phyloP scores from a whole-genome alignment of 2,888 invertebrate genomes.

The Amphipoea lucens region DNA sequence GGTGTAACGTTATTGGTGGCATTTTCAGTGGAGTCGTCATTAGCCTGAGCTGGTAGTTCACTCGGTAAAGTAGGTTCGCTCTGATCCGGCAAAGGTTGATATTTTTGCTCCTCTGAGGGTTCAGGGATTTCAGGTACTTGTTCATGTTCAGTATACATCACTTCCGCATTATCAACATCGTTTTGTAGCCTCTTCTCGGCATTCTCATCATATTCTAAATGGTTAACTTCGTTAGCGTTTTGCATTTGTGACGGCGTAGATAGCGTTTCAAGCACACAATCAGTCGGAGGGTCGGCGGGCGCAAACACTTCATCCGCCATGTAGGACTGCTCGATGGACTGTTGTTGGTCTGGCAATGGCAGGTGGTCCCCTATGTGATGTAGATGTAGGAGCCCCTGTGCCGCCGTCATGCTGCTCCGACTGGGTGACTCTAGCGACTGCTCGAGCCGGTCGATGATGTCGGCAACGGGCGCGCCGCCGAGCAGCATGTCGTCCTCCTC shows the following conservation, averaged over 20 bases:
- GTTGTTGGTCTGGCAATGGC: constrained; percentile 77
- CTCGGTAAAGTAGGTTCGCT: constrained; percentile 72
- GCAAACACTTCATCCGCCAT: constrained; percentile 80
- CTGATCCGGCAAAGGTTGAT: constrained; percentile 74
- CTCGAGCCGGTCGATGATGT: constrained; percentile 92
- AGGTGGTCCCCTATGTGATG: constrained; percentile 84
- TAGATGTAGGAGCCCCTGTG: constrained; percentile 85
- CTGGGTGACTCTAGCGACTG: constrained; percentile 90
- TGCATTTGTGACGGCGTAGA: constrained; percentile 72
- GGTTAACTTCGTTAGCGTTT: constrained; percentile 73
- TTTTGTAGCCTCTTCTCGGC: constrained; percentile 81
- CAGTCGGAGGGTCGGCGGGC: constrained; percentile 72
- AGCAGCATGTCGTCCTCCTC: constrained; percentile 88
- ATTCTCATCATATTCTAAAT: constrained; percentile 77
- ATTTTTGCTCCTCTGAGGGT: constrained; percentile 72
- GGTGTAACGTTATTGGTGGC: constrained; percentile 21
- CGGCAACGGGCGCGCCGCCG: constrained; percentile 87
- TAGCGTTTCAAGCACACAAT: constrained; percentile 77
- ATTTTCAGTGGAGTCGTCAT: constrained; percentile 44
- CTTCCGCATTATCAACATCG: constrained; percentile 71
- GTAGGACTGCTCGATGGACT: constrained; percentile 83
- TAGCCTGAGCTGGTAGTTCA: constrained; percentile 62
- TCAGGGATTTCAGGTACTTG: constrained; percentile 80
- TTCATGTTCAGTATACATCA: constrained; percentile 80
- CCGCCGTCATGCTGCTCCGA: constrained; percentile 84